Percentiles rank a stretch among this genome's conserved stretches.
phyloP scores from a whole-genome alignment of 1,140 invertebrate species.

The Drosophila subpulchrella region DNA sequence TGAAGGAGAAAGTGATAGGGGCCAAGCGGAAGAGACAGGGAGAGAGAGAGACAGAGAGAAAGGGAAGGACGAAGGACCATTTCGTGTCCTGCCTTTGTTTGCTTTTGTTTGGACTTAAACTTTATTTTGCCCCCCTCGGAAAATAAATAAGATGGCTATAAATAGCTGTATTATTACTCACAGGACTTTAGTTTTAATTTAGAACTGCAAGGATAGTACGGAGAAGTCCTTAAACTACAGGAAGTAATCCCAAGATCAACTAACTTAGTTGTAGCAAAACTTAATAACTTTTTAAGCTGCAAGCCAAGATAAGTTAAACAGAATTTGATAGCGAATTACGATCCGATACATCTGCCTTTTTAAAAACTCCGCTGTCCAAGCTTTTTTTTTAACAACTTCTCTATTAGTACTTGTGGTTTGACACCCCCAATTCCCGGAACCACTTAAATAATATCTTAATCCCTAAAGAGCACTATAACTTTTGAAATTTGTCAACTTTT shows the following conservation, averaged over 20 bases:
- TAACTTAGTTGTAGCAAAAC: constrained; percentile 1
- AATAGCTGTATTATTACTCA: constrained; percentile 13
- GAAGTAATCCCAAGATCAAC: constrained; percentile 9
- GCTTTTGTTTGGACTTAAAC: constrained; percentile 31
- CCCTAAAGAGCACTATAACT: constrained; percentile 31
- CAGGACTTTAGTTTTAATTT: neutral
- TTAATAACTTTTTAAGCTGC: neutral
- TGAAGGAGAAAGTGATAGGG: constrained; percentile 19
- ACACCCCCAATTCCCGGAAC: neutral
- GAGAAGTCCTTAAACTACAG: neutral
- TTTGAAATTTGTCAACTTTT: constrained; percentile 35
- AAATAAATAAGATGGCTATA: constrained; percentile 18
- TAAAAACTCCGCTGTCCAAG: neutral
- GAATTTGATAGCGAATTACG: no score
- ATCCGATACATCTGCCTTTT: neutral
- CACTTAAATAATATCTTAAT: constrained; percentile 4
- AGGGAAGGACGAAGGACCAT: constrained; percentile 3
- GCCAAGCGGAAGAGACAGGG: neutral
- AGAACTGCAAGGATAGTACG: neutral
- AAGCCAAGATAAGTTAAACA: neutral
- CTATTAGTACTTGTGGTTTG: neutral
- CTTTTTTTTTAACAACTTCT: neutral
- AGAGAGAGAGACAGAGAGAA: neutral
- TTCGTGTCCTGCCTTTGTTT: constrained; percentile 29
- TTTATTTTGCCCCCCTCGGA: neutral